These are phyloP conservation scores for Neuroscelio doddi DNA, from an alignment of 2,888 invertebrate species.

Conservation along the genomic window DNA sequence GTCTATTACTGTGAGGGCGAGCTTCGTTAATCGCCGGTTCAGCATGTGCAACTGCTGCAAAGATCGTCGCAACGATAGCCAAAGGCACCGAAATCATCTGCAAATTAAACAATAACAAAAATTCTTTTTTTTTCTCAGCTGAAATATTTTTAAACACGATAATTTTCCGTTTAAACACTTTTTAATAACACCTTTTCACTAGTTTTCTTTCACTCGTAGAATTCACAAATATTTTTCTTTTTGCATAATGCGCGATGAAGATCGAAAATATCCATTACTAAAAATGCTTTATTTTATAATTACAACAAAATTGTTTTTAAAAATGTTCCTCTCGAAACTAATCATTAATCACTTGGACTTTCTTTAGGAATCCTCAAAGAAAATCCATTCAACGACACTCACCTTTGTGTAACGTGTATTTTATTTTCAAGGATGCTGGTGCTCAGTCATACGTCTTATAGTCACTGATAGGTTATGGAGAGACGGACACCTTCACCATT, in stretches of 20 bases:
- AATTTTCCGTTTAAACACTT: neutral
- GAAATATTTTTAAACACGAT: neutral
- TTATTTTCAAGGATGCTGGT: conserved; percentile 42
- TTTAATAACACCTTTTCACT: conserved; percentile 1
- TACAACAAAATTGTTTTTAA: neutral
- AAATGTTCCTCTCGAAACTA: neutral
- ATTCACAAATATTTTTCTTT: too few relatives aligned
- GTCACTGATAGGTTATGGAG: conserved; percentile 67
- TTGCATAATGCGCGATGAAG: too few relatives aligned
- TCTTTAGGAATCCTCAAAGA: conserved; percentile 4
- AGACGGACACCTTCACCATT: conserved; percentile 62
- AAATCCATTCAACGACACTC: conserved; percentile 37
- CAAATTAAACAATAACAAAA: conserved; percentile 49
- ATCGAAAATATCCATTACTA: too few relatives aligned
- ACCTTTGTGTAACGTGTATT: conserved; percentile 46
- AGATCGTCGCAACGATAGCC: conserved; percentile 74
- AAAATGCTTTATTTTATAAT: too few relatives aligned
- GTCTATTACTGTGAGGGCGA: conserved; percentile 79
- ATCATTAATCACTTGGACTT: conserved; percentile 1
- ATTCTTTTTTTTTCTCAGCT: neutral
- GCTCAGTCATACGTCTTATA: conserved; percentile 43
- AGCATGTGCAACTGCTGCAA: conserved; percentile 73
- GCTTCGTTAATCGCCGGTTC: conserved; percentile 75
- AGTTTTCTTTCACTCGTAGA: neutral
- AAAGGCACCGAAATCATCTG: conserved; percentile 84